Base-by-base conservation (phyloP, 2,888 invertebrate species). In the Suillia variegata region DNA sequence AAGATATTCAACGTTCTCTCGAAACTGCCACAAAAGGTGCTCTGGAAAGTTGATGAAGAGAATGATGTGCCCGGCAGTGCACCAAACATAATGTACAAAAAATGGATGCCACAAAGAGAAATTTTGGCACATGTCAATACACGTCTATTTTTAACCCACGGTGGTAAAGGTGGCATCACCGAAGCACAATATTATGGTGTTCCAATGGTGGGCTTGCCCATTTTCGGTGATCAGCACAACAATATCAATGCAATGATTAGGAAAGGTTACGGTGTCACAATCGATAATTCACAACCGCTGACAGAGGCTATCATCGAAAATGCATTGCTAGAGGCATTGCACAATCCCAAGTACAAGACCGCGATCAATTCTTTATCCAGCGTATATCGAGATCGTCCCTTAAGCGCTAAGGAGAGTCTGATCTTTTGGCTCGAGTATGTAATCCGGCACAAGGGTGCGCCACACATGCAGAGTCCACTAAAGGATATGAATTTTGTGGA, bases 141-240 rank as follows among this genome's bases (percentile, higher is more conserved):
- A 20, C 85, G 86, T 50, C 53, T 70, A 2, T 73, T 73, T 22
- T 61, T 71, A 2, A 68, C 68, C 0, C 70, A 67, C 21, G 66
- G 74, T 12, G 91, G 91, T n/a, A 83, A 90, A 0, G 84, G 90
- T 34, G 89, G 90, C 68, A 87, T 90, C 83, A 89, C 88, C 71
- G 91, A 91, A 77, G 88, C 90, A 0, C 89, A 90, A 24, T 91
- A 88, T 80, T 91, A 91, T 71, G 90, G 88, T 2, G 88, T 90
- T 0, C 91, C 91, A 1, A 87, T 90, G 1, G 86, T 91, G 26
- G 86, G 87, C 1, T 85, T 91, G 54, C 91, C 91, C 1, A 88
- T 91, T 0, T 90, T 90, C 79, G 90, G 89, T 70, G 91, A 91
- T 74, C 91, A 91, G 77, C 89, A 17, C 5, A 5, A 49, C 24